Percentiles rank a stretch among this genome's conserved stretches.
Evolutionary conservation across 2,888 invertebrate genomes (phyloP).

Genomic region (Drosophila engyochracea): DNA sequence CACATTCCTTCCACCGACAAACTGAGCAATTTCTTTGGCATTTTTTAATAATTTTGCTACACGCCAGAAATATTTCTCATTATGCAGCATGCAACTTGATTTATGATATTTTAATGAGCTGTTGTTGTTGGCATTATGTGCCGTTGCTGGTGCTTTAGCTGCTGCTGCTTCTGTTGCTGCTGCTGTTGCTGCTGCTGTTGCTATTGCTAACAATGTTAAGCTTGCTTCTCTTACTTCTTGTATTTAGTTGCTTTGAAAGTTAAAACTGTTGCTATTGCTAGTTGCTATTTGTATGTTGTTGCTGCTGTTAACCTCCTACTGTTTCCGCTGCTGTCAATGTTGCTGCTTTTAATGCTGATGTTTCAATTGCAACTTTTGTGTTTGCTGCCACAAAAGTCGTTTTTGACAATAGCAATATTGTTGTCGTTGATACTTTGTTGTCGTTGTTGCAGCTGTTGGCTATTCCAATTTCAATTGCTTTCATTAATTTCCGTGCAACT

Average conservation of each 20-base stretch:
- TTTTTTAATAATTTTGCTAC: constrained; percentile 38
- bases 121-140: constrained; percentile 8
- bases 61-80: constrained; percentile 32
- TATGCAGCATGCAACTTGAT: constrained; percentile 67
- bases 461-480: background rate
- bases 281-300: background rate
- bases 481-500: background rate
- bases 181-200: too few species aligned
- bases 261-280: background rate
- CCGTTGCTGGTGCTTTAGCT: background rate
- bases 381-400: background rate
- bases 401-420: background rate
- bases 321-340: background rate
- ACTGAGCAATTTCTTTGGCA: constrained; percentile 53
- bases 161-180: background rate
- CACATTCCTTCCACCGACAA: constrained; percentile 36
- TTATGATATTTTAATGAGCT: constrained; percentile 79
- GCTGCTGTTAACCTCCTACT: background rate
- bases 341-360: background rate
- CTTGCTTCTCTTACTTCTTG: background rate
- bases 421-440: background rate
- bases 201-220: background rate
- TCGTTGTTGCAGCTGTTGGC: background rate
- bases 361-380: background rate
- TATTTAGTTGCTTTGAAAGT: background rate